Evolutionary conservation across 2,888 invertebrate genomes (phyloP), one percentile per base, ranked within the genome.

Genomic region (Cryptus armator): DNA sequence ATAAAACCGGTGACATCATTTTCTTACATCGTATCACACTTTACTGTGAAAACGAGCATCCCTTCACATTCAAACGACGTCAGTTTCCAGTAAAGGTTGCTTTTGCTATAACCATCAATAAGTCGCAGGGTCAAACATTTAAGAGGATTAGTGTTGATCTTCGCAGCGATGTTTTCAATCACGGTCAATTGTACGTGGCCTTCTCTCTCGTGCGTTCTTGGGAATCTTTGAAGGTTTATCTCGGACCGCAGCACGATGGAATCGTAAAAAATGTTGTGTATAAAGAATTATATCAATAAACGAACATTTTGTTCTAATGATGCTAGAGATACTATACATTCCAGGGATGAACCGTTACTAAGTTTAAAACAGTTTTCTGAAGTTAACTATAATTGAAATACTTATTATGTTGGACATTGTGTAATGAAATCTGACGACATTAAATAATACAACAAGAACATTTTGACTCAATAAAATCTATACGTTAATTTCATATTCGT

Each of bases 21-120:
- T 82, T 81, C 29, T 77, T 82, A 37, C 74, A 82, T 77, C 67
- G 75, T 24, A 81, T 81, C 10, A 81, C 75, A 24, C 51, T 77
- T 24, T 75, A 70, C 44, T 53, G 70, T 82, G 32, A 77, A 71
- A 32, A 48, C 12, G 12, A 14, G n/a, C n/a, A 48, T 37, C 37
- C 37, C 3, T 37, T 37, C 6, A 37, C 37, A 6, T 37, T 37
- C 37, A 37, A 37, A 37, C 59, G 77, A 19, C 29, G 87, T 62
- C 86, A 87, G 80, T 88, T 87, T 78, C 86, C 87, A 10, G 77
- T 87, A 12, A 87, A 86, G 72, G 43, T 87, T 48, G 87, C 85
- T 19, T 88, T 87, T 68, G 86, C 88, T 3, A 87, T 88, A 85
- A 88, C 87, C 14, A 88, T 87, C 5, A 87, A 87, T 76, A 83